phyloP scores from a whole-genome alignment of 2,888 invertebrate genomes.

The Drosophila sordidapex region DNA sequence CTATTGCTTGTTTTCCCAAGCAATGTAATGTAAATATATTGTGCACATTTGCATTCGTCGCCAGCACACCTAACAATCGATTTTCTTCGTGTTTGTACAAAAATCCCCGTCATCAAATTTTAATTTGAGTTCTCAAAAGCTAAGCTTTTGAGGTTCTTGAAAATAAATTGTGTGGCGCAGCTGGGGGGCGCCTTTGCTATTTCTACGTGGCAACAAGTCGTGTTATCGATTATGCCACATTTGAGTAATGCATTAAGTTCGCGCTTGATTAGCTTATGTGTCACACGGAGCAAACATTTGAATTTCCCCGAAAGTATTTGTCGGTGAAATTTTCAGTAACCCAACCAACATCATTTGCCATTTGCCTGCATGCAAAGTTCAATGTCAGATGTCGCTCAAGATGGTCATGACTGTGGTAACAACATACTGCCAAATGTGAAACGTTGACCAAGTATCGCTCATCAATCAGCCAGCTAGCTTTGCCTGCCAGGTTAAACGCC shows the following conservation, averaged over 20 bases:
- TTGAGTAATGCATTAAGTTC: conserved; percentile 36
- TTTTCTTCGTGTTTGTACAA: conserved; percentile 17
- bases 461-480: conserved; percentile 60
- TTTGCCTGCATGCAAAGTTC: conserved; percentile 61
- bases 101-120: conserved; percentile 39
- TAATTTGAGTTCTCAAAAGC: conserved; percentile 51
- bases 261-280: conserved; percentile 45
- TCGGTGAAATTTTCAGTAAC: conserved; percentile 53
- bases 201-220: conserved; percentile 17
- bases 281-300: conserved; percentile 9
- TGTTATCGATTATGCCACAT: conserved; percentile 30
- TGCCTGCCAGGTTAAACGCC: conserved; percentile 31
- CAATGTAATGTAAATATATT: conserved; percentile 53
- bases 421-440: conserved; percentile 38
- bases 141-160: conserved; percentile 12
- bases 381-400: conserved; percentile 76
- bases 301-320: conserved; percentile 60
- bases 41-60: conserved; percentile 40
- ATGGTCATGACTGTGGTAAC: conserved; percentile 28
- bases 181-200: conserved; percentile 17
- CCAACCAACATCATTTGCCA: conserved; percentile 23
- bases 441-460: conserved; percentile 34
- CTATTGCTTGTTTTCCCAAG: conserved; percentile 48
- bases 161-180: conserved; percentile 25
- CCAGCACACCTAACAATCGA: conserved; percentile 40